Conservation (phyloP, 2,797 vertebrate species). For the Rhinophrynus dorsalis region DNA sequence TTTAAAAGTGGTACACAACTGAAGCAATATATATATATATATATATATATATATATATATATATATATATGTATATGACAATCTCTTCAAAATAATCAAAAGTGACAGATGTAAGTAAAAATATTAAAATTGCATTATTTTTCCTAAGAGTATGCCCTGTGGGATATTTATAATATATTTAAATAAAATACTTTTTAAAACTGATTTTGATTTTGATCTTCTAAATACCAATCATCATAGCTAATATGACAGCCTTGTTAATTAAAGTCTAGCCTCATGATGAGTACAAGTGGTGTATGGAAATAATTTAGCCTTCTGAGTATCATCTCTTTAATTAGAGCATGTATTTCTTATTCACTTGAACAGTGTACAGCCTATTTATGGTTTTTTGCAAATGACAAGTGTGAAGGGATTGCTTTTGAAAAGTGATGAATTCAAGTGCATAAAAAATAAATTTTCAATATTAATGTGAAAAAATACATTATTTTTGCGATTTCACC, state of each 20-base stretch:
- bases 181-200: slow-evolving; percentile 32
- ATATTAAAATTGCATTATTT: slow-evolving; percentile 24
- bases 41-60: too few species aligned
- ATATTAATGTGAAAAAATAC: slow-evolving; percentile 9
- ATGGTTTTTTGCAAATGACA: slow-evolving; percentile 50
- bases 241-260: slow-evolving; percentile 55
- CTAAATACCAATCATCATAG: slow-evolving; percentile 25
- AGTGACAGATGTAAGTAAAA: slow-evolving; percentile 33
- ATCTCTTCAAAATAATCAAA: slow-evolving; percentile 38
- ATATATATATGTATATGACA: slow-evolving; percentile 40
- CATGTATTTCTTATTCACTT: slow-evolving; percentile 51
- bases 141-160: slow-evolving; percentile 30
- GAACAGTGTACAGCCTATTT: slow-evolving; percentile 36
- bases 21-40: too few species aligned
- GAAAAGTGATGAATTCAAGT: slow-evolving; percentile 33
- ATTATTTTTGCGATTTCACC: too few species aligned
- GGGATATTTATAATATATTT: slow-evolving; percentile 26
- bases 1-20: too few species aligned
- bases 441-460: slow-evolving; percentile 17
- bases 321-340: slow-evolving; percentile 54
- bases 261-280: slow-evolving; percentile 54
- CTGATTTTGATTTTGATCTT: slow-evolving; percentile 51
- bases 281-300: slow-evolving; percentile 41
- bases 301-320: slow-evolving; percentile 60
- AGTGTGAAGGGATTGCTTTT: slow-evolving; percentile 21